Evolutionary conservation across 2,113 vertebrate genomes (phyloP), one percentile per base, ranked within the genome.

Genomic region (Tachysurus vachellii): DNA sequence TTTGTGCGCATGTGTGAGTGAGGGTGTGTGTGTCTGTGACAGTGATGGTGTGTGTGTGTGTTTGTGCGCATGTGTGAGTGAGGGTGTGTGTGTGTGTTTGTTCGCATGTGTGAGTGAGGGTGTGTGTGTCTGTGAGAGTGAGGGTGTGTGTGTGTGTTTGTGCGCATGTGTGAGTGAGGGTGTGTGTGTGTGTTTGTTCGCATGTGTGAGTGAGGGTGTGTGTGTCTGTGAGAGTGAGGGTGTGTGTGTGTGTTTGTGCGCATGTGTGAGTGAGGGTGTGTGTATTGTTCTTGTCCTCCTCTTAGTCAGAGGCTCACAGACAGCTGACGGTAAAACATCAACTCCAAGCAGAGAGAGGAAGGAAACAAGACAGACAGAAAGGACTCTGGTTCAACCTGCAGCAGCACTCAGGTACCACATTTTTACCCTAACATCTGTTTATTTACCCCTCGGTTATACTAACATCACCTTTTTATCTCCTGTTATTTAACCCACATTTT

Each of bases 201-300:
- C 11, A 26, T n/a, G 62, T 28, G 62, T n/a, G 62, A 11, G 62
- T n/a, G 62, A 28, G 62, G 13, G 76, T 47, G 5, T 23, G 59
- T 57, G 56, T 57, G 54, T 56, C 13, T 1, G 44, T 1, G 61
- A 0, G 59, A 23, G 59, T 21, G 59, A 5, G 59, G 5, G 59
- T 21, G 59, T 21, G 59, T 5, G 59, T 21, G 17, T 19, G 59
- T 7, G 5, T 23, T 19, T 21, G 59, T 21, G 70, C 36, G 70
- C 36, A 44, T 71, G 70, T 75, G 71, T 42, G 80, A 62, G 14
- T 61, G 36, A 47, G 23, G 57, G 80, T 31, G 8, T 56, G 56
- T 82, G 80, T 82, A 82, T 62, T 7, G 23, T 82, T 82, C 36
- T 82, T 61, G 57, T 62, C 31, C 59, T 82, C 59, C 42, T 42